Conservation (phyloP, 1,140 invertebrate genomes). For the Leptonema lineaticorne region DNA sequence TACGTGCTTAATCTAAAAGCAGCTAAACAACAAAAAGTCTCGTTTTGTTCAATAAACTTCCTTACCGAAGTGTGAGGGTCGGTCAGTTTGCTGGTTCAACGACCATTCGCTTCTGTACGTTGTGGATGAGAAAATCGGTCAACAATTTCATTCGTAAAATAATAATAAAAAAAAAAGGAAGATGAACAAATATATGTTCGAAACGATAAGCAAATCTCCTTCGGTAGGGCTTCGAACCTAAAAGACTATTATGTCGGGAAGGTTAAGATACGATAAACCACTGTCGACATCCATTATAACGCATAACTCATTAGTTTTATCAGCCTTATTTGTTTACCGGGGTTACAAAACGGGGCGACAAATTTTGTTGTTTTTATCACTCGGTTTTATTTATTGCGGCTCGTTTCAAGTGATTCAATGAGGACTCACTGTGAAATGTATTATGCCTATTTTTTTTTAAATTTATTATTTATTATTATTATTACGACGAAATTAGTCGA, state of each 20-base stretch:
- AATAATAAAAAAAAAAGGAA: too few species aligned
- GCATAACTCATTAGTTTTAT: constrained; percentile 27
- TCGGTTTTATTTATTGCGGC: too few species aligned
- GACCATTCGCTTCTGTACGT: background rate
- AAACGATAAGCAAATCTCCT: constrained; percentile 12
- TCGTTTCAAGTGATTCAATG: too few species aligned
- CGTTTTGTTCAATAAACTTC: background rate
- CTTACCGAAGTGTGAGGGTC: constrained; percentile 7
- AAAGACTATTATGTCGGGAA: constrained; percentile 20
- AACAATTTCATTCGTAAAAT: too few species aligned
- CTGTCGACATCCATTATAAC: constrained; percentile 26
- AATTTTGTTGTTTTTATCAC: too few species aligned
- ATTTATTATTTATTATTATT: too few species aligned
- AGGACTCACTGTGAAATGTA: too few species aligned
- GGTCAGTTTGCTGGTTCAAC: background rate
- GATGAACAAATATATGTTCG: background rate
- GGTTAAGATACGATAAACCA: constrained; percentile 36
- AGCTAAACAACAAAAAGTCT: background rate
- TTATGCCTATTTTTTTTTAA: too few species aligned
- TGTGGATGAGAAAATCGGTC: constrained; percentile 9
- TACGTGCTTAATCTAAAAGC: background rate
- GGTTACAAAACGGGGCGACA: constrained; percentile 18
- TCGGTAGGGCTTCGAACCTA: constrained; percentile 15
- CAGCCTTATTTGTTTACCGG: constrained; percentile 22
- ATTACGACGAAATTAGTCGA: too few species aligned